Conservation (phyloP, 2,113 vertebrate genomes). For the Oceanites oceanicus region DNA sequence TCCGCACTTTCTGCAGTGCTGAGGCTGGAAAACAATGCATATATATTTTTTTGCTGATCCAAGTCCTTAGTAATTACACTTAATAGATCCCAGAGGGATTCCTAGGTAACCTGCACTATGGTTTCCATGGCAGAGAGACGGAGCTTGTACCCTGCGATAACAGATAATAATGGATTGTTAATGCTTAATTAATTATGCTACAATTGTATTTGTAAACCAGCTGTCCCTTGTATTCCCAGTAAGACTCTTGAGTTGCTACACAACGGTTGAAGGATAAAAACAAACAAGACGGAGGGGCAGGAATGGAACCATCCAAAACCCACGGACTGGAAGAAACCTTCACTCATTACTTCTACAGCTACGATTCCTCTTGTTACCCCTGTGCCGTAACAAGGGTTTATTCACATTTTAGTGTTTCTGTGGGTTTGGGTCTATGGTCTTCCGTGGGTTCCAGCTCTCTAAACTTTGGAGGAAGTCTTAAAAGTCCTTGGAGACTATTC, state of each 20-base stretch:
- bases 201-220: conserved; percentile 33
- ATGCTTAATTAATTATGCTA: conserved; percentile 47
- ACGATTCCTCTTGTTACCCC: accelerated
- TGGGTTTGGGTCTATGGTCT: neutral
- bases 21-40: conserved; percentile 39
- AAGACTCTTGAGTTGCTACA: conserved; percentile 10
- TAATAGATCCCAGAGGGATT: conserved; percentile 63
- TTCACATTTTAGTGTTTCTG: neutral
- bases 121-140: conserved; percentile 64
- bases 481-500: neutral
- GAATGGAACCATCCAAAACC: no score
- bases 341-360: neutral
- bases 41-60: conserved; percentile 37
- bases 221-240: conserved; percentile 32
- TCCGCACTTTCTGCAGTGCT: conserved; percentile 40
- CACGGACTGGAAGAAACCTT: neutral
- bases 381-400: neutral
- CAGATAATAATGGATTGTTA: conserved; percentile 44
- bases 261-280: neutral
- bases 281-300: neutral
- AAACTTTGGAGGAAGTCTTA: neutral
- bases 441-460: neutral
- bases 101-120: conserved; percentile 46
- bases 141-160: conserved; percentile 3
- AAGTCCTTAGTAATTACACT: conserved; percentile 54